Evolutionary conservation across 2,888 invertebrate species (phyloP), one percentile per base, ranked within the genome.

Genomic region (Epicampocera succincta): DNA sequence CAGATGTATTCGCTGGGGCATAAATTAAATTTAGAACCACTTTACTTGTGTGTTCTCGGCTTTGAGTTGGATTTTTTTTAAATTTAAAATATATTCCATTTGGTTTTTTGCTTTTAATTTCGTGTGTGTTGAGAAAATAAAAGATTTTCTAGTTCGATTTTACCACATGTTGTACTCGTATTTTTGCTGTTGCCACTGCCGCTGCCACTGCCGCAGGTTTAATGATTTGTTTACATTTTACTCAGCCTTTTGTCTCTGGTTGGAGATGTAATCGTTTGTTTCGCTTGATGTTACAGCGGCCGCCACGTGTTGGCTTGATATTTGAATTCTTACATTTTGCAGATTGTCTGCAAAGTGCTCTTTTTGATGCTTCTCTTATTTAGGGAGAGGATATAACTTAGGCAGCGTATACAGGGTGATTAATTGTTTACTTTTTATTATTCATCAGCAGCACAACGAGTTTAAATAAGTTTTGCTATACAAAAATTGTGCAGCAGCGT

Each of bases 231-330:
- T 82, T 82, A 78, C 71, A 72, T 71, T 33, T 33, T 66, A 68
- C 68, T 48, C 74, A 74, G 25, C 65, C 58, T 72, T 38, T 50
- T 13, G 15, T 8, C 50, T n/a, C 19, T 33, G 15, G 15, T 9
- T n/a, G 15, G 11, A 52, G 9, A 46, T 63, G 25, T 63, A 52
- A 52, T 21, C 8, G 38, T 61, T 25, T 54, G 76, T 74, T 75
- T 61, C 54, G 65, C 69, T 82, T 82, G 66, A 82, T 82, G 78
- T 75, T 66, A 1, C n/a, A 76, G 25, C 65, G 71, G 1, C 73
- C 54, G 76, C 76, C 78, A 82, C 82, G 82, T 82, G 82, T 78
- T 78, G 46, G 74, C 60, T 33, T 82, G 78, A 71, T 78, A 71
- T 46, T 46, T 19, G 29, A 68, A 19, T 58, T 60, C 40, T 69